Evolutionary conservation across 2,113 vertebrate species (phyloP), one percentile per base, ranked within the genome.

Genomic region (Neofelis nebulosa): DNA sequence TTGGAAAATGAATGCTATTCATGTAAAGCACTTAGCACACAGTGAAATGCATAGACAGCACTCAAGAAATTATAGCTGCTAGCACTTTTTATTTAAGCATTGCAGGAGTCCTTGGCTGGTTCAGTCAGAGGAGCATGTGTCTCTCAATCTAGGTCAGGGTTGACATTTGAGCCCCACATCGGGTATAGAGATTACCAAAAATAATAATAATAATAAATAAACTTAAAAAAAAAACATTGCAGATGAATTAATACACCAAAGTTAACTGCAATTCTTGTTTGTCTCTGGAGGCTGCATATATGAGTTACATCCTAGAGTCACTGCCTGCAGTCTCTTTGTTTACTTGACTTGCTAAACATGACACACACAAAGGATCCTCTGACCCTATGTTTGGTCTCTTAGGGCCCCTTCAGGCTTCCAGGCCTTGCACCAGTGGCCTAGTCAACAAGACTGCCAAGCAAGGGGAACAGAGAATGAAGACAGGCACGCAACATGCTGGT

Each of bases 1-100:
- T 25, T 48, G 78, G 38, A 96, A 95, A 92, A 91, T 89, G 33
- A 94, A 48, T 83, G 78, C 86, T 52, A 89, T 69, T 84, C 23
- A 29, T 84, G 14, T 50, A 88, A 95, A 94, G 45, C 50, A 65
- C 48, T 94, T 76, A 90, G 52, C 15, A 65, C 57, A 66, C 27
- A 55, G 29, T 78, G 65, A 83, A 69, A 93, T 95, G 23, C 45
- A 7, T 89, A 38, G 50, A 88, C 81, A 89, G 11, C 83, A 82
- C 61, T 69, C 48, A 79, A 52, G n/a, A 74, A 95, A 80, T 78
- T 23, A 10, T 57, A 85, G 13, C 13, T 61, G 21, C 48, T 36
- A 65, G 52, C 57, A 82, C 33, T 76, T 95, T 81, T 78, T 82
- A 48, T 94, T 61, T 61, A 94, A 36, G 52, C 45, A 80, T 74